A percentile compares a stretch with the other conserved stretches of the same genome.
phyloP scores from a whole-genome alignment of 2,113 vertebrate genomes.

The Parotia lawesii region DNA sequence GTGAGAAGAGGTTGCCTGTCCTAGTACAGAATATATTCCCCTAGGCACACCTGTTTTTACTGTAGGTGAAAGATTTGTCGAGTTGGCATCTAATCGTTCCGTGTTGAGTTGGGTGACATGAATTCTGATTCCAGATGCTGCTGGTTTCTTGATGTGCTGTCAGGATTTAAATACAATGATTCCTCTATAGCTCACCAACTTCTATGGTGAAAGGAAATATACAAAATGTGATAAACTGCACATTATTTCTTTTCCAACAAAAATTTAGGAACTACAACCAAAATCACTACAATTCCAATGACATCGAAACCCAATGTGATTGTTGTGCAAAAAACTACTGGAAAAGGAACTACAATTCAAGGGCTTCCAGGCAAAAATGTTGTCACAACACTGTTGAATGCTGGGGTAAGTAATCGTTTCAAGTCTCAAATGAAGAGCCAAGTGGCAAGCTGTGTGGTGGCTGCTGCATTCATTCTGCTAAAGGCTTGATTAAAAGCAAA shows the following conservation, averaged over 20 bases:
- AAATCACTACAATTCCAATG: conserved; percentile 99
- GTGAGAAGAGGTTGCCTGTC: background rate
- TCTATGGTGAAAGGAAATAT: background rate
- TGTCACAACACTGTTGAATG: conserved; percentile 92
- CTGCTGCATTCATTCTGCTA: background rate
- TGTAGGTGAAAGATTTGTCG: background rate
- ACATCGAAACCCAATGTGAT: conserved; percentile 98
- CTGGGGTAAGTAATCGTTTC: conserved; percentile 83
- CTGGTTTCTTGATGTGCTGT: background rate
- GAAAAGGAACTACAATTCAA: conserved; percentile 95
- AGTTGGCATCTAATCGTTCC: background rate
- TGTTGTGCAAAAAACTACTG: conserved; percentile 97
- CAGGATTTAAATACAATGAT: background rate
- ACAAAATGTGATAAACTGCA: background rate
- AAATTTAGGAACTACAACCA: conserved; percentile 90
- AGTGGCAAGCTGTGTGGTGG: background rate
- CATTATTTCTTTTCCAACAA: conserved; percentile 24
- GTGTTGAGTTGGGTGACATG: background rate
- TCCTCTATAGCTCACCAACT: background rate
- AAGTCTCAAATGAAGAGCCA: background rate
- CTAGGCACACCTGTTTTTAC: background rate
- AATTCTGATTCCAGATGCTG: background rate
- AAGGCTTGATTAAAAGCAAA: background rate
- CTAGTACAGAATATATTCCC: background rate
- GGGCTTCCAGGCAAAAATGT: conserved; percentile 96